These are phyloP conservation scores for Xiphophorus birchmanni DNA, from an alignment of 2,797 vertebrate genomes.

Conservation along the genomic window DNA sequence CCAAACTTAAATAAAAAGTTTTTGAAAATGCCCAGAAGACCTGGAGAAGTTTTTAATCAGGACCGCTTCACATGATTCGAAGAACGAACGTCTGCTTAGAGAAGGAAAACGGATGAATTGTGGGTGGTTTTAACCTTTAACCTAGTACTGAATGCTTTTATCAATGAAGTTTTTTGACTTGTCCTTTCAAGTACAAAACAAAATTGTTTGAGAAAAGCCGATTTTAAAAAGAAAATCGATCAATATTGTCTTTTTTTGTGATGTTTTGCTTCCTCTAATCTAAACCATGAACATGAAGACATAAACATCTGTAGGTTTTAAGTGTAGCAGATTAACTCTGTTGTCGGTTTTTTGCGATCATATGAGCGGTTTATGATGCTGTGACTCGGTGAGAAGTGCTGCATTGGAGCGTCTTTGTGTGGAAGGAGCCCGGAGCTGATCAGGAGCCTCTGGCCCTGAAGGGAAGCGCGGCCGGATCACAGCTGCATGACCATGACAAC, in stretches of 20 bases:
- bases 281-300: neutral
- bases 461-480: conserved; percentile 18
- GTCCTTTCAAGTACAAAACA: neutral
- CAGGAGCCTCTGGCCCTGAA: conserved; percentile 7
- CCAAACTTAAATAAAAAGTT: neutral
- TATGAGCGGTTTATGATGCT: conserved; percentile 14
- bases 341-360: conserved; percentile 2
- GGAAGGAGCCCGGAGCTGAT: conserved; percentile 2
- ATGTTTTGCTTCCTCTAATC: neutral
- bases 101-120: neutral
- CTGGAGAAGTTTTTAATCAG: neutral
- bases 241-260: neutral
- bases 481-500: conserved; percentile 29
- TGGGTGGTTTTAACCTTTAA: neutral
- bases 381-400: neutral
- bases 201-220: neutral
- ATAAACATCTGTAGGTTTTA: neutral
- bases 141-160: neutral
- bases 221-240: neutral
- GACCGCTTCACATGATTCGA: neutral
- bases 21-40: neutral
- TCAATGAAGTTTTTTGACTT: too few relatives aligned
- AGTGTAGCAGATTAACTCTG: neutral
- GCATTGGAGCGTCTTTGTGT: conserved; percentile 5
- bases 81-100: neutral